Conservation (phyloP, 2,888 invertebrate species). For the Chaetogeoica ovagalla region DNA sequence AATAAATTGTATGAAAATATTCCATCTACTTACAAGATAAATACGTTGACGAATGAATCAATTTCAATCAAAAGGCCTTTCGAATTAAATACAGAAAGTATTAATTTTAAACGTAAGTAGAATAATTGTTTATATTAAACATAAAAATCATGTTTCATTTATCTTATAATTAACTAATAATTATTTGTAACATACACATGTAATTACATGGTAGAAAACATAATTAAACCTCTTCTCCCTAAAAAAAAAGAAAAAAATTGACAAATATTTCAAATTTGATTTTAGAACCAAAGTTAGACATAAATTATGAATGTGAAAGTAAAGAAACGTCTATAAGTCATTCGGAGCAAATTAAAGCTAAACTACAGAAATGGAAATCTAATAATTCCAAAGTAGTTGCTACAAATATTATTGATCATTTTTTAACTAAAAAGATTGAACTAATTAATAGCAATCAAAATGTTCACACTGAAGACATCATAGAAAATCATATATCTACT, state of each 20-base stretch:
- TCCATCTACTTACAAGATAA: conserved; percentile 61
- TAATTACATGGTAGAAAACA: too few species aligned
- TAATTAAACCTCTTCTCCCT: too few species aligned
- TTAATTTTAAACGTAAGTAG: conserved; percentile 26
- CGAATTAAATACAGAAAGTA: conserved; percentile 28
- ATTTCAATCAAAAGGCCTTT: conserved; percentile 30
- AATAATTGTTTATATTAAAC: not conserved
- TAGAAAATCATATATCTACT: not conserved
- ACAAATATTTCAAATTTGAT: conserved; percentile 1
- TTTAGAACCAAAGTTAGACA: conserved; percentile 35
- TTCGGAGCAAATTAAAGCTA: conserved; percentile 32
- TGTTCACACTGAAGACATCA: not conserved
- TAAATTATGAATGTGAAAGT: not conserved
- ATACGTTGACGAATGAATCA: conserved; percentile 45
- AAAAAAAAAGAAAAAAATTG: too few species aligned
- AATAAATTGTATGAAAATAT: conserved; percentile 68
- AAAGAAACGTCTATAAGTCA: conserved; percentile 1
- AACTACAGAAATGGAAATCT: conserved; percentile 34
- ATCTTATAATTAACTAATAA: not conserved
- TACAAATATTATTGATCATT: conserved; percentile 10
- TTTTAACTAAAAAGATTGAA: conserved; percentile 22
- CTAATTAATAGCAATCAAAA: not conserved
- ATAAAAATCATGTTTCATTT: not conserved
- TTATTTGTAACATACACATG: too few species aligned
- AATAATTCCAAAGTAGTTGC: not conserved